phyloP scores from a whole-genome alignment of 2,113 vertebrate genomes.

The Aythya baeri region DNA sequence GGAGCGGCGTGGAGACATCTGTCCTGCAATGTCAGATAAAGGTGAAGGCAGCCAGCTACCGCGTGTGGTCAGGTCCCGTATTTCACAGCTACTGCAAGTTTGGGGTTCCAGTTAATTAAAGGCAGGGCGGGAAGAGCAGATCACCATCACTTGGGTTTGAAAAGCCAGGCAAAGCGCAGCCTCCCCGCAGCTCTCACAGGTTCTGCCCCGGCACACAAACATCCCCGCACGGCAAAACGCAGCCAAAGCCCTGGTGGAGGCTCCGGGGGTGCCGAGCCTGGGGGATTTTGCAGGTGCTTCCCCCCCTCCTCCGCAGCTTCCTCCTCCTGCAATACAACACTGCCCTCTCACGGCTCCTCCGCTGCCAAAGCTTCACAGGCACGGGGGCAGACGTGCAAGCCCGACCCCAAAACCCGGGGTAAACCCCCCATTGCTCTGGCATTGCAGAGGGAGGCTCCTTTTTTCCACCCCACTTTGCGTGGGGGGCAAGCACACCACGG shows the following conservation, averaged over 20 bases:
- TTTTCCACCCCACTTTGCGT: accelerated
- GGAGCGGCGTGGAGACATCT: background rate
- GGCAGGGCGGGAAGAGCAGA: background rate
- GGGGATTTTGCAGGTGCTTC: background rate
- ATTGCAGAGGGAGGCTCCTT: accelerated
- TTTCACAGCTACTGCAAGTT: background rate
- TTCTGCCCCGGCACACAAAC: background rate
- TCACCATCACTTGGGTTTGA: background rate
- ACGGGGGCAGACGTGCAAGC: accelerated
- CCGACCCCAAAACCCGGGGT: accelerated
- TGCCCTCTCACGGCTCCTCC: conserved; percentile 65
- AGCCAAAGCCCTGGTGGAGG: background rate
- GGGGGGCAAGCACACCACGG: background rate
- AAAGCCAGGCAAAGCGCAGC: background rate
- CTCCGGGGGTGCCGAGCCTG: background rate
- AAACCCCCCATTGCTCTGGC: accelerated
- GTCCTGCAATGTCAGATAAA: background rate
- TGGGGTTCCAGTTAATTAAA: background rate
- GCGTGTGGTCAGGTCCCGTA: accelerated
- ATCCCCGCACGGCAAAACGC: background rate
- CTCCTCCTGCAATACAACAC: conserved; percentile 52
- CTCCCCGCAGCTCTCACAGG: background rate
- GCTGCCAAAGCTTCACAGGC: accelerated
- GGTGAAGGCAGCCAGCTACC: background rate
- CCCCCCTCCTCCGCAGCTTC: background rate